phyloP scores from a whole-genome alignment of 2,888 invertebrate genomes.

The Caenorhabditis virilis region DNA sequence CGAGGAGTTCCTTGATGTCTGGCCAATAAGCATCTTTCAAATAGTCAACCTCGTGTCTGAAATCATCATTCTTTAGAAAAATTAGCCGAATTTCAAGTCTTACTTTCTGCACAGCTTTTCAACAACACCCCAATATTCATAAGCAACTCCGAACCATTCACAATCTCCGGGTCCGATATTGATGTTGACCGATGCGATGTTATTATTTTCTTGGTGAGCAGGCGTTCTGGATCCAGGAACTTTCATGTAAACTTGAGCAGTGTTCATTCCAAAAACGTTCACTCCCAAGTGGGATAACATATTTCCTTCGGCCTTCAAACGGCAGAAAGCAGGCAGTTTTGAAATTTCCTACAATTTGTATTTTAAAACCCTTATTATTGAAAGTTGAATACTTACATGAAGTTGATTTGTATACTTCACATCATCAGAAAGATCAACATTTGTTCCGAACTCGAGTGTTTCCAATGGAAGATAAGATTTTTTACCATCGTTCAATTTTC shows the following conservation, averaged over 20 bases:
- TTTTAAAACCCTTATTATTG: too few species aligned
- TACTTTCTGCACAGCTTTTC: conserved; percentile 85
- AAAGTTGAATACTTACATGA: conserved; percentile 73
- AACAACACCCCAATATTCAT: conserved; percentile 96
- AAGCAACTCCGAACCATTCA: conserved; percentile 98
- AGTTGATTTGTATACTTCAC: conserved; percentile 92
- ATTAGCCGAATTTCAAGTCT: too few species aligned
- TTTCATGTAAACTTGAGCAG: conserved; percentile 98
- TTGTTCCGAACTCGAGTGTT: conserved; percentile 87
- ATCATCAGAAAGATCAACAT: conserved; percentile 97
- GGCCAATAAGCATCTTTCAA: conserved; percentile 99
- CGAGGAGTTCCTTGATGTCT: conserved; percentile 87
- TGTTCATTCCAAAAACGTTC: conserved; percentile 98
- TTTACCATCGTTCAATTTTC: conserved; percentile 24
- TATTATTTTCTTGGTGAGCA: conserved; percentile 98
- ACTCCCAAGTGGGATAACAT: conserved; percentile 98
- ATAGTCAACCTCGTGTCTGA: conserved; percentile 87
- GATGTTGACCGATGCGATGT: conserved; percentile 88
- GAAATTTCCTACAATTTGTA: conserved; percentile 83
- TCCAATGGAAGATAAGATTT: conserved; percentile 72
- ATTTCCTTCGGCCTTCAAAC: conserved; percentile 94
- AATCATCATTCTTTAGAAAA: too few species aligned
- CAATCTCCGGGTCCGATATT: conserved; percentile 99
- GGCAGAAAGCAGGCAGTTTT: conserved; percentile 94
- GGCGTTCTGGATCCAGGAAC: conserved; percentile 72